phyloP scores from a whole-genome alignment of 2,113 vertebrate species.

The Varanus komodoensis region DNA sequence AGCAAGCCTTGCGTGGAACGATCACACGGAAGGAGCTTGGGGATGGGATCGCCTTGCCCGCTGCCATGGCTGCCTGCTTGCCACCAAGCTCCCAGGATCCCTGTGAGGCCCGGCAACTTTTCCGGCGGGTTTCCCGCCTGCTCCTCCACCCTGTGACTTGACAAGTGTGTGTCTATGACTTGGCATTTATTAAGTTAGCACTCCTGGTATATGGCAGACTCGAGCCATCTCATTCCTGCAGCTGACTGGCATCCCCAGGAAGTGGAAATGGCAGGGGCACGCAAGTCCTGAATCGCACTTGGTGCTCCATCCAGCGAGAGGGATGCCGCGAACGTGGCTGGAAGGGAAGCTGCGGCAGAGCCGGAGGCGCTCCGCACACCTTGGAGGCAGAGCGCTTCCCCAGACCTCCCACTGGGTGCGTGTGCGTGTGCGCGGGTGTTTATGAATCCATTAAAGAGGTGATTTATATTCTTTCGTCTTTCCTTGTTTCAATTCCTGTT shows the following conservation, averaged over 20 bases:
- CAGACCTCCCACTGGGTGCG: background rate
- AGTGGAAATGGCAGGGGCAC: conserved; percentile 1
- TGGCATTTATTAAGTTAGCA: conserved; percentile 11
- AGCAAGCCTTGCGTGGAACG: too few relatives aligned
- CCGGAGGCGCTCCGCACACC: background rate
- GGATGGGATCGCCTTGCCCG: too few relatives aligned
- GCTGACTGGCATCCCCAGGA: conserved; percentile 19
- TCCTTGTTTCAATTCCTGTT: background rate
- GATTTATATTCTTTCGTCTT: background rate
- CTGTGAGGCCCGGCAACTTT: background rate
- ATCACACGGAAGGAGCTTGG: too few relatives aligned
- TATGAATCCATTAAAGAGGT: conserved; percentile 5
- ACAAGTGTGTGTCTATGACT: background rate
- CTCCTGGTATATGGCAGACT: background rate
- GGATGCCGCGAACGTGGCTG: background rate
- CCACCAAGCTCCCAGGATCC: too few relatives aligned
- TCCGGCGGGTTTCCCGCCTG: background rate
- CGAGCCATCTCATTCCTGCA: background rate
- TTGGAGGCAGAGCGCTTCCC: background rate
- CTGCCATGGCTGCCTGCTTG: too few relatives aligned
- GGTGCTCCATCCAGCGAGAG: background rate
- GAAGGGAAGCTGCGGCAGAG: background rate
- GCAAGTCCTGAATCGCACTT: background rate
- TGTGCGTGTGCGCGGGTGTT: background rate
- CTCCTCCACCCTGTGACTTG: background rate